phyloP scores from a whole-genome alignment of 2,888 invertebrate genomes.

The Caenorhabditis plicata region DNA sequence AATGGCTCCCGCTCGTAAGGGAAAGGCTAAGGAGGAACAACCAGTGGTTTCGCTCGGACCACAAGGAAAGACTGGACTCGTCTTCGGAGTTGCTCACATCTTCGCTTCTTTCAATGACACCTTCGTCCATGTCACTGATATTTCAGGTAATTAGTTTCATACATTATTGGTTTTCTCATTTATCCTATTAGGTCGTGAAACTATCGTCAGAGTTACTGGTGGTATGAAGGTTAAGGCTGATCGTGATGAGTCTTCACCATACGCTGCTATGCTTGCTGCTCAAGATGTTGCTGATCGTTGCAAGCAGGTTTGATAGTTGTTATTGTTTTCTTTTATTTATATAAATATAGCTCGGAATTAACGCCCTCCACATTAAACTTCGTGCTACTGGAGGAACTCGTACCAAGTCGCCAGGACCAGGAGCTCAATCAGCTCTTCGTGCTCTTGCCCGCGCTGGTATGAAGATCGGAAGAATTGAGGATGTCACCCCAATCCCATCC shows the following conservation, averaged over 20 bases:
- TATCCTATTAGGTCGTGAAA: conserved; percentile 67
- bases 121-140: conserved; percentile 98
- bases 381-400: conserved; percentile 87
- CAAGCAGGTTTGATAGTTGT: conserved; percentile 74
- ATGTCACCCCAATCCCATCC: conserved; percentile 98
- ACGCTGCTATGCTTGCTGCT: conserved; percentile 99
- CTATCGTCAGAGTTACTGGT: conserved; percentile 79
- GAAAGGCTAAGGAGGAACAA: conserved; percentile 93
- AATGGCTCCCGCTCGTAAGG: conserved; percentile 89
- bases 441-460: conserved; percentile 97
- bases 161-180: conserved; percentile 6
- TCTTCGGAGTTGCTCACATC: conserved; percentile 98
- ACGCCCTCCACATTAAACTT: conserved; percentile 94
- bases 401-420: conserved; percentile 75
- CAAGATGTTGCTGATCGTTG: conserved; percentile 99
- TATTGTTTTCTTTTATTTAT: conserved; percentile 1
- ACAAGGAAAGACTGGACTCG: conserved; percentile 77
- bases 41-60: conserved; percentile 79
- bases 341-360: conserved; percentile 76
- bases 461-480: conserved; percentile 97
- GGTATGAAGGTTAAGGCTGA: conserved; percentile 99
- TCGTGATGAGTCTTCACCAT: conserved; percentile 98
- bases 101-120: conserved; percentile 99
- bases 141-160: conserved; percentile 83
- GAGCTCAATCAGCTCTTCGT: conserved; percentile 90